Evolutionary conservation across 1,140 invertebrate species (phyloP), one percentile per base, ranked within the genome.

Genomic region (Lepidurus arcticus): DNA sequence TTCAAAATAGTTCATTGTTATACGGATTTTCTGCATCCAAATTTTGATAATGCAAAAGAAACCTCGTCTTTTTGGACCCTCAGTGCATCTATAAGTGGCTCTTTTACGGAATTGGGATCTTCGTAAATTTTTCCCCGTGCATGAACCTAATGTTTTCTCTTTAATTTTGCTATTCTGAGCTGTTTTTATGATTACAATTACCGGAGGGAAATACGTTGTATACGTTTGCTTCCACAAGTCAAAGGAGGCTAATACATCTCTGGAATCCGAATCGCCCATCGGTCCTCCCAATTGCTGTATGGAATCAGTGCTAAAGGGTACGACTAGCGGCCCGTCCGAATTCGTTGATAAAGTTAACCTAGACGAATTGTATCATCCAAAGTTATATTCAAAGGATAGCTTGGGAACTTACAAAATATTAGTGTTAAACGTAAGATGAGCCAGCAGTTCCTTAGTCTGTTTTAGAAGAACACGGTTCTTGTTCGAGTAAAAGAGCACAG

Each of bases 371-470:
- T 21, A 73, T n/a, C 73, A 74, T 53, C 65, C 42, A 77, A 13
- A 44, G 6, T 21, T 26, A 47, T 47, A 24, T 44, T 44, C 16
- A 7, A 11, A 76, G n/a, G 10, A 16, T 7, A 44, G 7, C 16
- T 21, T n/a, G 4, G 26, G 34, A 43, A 9, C 7, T 78, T 78
- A 78, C 78, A n/a, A 44, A 42, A 75, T 34, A 44, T 78, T 78
- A 34, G 34, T 78, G 74, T 26, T 74, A 24, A 78, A 78, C 21
- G 78, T 74, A 42, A 78, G 34, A 42, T 73, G 73, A 43, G 73
- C 45, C 24, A 78, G 42, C 42, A 78, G 44, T 24, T 78, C 78
- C 47, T 78, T 78, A 11, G 78, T 74, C 8, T 45, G 34, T 44
- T 78, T 78, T n/a, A 78, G 9, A 9, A 74, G 44, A 7, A 26